Evolutionary conservation across 2,797 vertebrate genomes (phyloP), one percentile per base, ranked within the genome.

Genomic region (Poliocrania exsul): DNA sequence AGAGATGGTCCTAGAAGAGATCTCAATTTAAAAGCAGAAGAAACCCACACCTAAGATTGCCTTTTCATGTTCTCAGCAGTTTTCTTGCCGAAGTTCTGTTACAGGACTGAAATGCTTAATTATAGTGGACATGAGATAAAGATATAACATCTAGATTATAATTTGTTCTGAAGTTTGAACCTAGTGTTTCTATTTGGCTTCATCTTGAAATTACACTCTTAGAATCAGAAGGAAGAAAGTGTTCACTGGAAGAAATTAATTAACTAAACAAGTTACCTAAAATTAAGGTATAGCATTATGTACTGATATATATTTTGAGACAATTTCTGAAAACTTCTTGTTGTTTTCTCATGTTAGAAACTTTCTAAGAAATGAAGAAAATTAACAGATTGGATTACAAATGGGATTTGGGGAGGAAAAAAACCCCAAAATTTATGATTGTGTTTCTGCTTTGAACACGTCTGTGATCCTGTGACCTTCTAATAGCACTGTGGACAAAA

Each of bases 11-110:
- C 35, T 61, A 72, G 65, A 88, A 29, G 12, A 24, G 12, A 56
- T 29, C 21, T 72, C 24, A 56, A 29, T 1, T 67, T 62, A 50
- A 2, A 71, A 54, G 10, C 5, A 53, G n/a, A 60, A 73, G 64
- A 77, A 5, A 3, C 5, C 5, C 15, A 44, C 42, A 70, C 4
- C 12, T 56, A 35, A 57, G 28, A 29, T 6, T 61, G 25, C 10
- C 4, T 74, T 77, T 15, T 1, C 3, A 17, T 47, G 17, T 71
- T 73, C 24, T 81, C n/a, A 60, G 5, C 12, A 58, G 6, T 54
- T 80, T 85, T 74, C 37, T 87, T 88, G 15, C 23, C 79, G 46
- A 81, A 67, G 9, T 75, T 54, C 20, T 89, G 14, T 54, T 83
- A 38, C 5, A 18, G 26, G 29, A 81, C 50, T 40, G 33, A 72